Base-by-base conservation (phyloP, 37 sponge, comb jelly and placozoan genomes). In the Tethya wilhelma region DNA sequence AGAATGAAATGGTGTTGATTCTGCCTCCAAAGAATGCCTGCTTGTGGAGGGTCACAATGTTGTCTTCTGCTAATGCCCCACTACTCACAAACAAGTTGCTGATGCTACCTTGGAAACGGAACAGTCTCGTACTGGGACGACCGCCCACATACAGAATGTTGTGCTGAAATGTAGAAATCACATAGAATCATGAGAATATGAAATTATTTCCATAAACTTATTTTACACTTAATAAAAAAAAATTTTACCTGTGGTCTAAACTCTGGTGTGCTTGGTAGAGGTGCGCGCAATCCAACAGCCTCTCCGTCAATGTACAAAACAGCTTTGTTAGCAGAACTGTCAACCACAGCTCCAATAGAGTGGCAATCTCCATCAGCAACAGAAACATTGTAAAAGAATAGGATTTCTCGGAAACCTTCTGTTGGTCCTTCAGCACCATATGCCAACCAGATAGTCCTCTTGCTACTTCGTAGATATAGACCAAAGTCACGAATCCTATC, bases 61-160 rank as follows among this genome's bases (percentile, higher is more conserved):
- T 81, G 57, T 86, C 86, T 0, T 36, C 37, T 0, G 76, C 55
- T 11, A 90, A 65, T 20, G 86, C 65, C 12, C 42, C 86, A 38
- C 79, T 86, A 49, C 64, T 49, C 62, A 93, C 86, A 56, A 89
- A 82, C 28, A 93, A 75, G 68, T 93, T 80, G 40, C 82, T 49
- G 32, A 93, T 89, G 40, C 73, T 71, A 8, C 93, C 93, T 45
- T 65, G 80, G 86, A 93, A 89, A 44, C 81, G 85, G 83, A 84
- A 93, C 36, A 64, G 65, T 38, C 73, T 44, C 14, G 86, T 86
- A 34, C 84, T 81, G 8, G 93, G 93, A 25, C 93, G 64, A 28
- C 93, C 93, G 25, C 93, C 93, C 5, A 93, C 79, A 69, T 84
- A 88, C 30, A 93, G 74, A 41, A 85, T 69, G 62, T 88, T 84